Evolutionary conservation across 2,113 vertebrate genomes (phyloP).

Genomic region (Brachyistius frenatus): DNA sequence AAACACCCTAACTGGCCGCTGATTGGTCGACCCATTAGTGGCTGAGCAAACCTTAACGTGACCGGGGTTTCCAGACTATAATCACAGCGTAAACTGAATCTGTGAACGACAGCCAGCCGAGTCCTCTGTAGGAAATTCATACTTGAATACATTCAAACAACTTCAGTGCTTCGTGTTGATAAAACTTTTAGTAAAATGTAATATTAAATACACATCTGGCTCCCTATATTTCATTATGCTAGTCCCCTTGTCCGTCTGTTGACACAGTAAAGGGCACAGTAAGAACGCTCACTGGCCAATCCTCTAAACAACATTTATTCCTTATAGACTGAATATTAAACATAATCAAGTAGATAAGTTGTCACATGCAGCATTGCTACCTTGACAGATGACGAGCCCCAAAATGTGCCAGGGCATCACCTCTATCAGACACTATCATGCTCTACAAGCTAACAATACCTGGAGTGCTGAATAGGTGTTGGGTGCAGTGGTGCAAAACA

Average conservation of each 20-base stretch:
- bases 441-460: slow-evolving; percentile 45
- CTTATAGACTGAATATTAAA: slow-evolving; percentile 29
- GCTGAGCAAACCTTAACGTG: too few species aligned
- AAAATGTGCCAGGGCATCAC: slow-evolving; percentile 32
- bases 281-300: slow-evolving; percentile 1
- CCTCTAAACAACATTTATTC: background rate
- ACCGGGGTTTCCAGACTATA: too few species aligned
- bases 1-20: too few species aligned
- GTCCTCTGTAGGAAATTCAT: background rate
- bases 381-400: slow-evolving; percentile 36
- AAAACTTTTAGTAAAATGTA: background rate
- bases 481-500: slow-evolving; percentile 69
- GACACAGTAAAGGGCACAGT: slow-evolving; percentile 1
- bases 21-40: too few species aligned
- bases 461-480: slow-evolving; percentile 62
- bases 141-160: background rate
- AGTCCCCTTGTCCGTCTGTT: background rate
- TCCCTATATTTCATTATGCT: background rate
- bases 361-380: slow-evolving; percentile 10
- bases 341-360: slow-evolving; percentile 24
- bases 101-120: too few species aligned
- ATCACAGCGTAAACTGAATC: too few species aligned
- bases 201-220: background rate
- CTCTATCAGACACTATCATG: slow-evolving; percentile 41
- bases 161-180: background rate